Base-by-base conservation (phyloP, 2,888 invertebrate genomes). In the Limnephilus rhombicus region DNA sequence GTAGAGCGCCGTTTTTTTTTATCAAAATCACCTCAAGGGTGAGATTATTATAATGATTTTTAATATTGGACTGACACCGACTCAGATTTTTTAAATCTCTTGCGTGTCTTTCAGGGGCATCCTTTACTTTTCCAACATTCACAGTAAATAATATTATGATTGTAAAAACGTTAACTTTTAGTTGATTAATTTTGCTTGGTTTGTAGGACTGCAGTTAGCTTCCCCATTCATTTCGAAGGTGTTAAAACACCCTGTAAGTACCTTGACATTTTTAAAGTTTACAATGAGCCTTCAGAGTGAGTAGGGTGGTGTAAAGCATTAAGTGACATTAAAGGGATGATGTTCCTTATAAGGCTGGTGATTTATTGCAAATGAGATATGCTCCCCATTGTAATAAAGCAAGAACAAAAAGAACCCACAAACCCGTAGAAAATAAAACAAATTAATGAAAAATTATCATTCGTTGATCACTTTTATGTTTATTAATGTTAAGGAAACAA, bases 201-300 rank as follows among this genome's bases (percentile, higher is more conserved):
- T 68, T 24, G 68, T 24, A 68, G 68, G 24, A 7, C 1, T 68
- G 68, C 68, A 7, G 9, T 68, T 68, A 68, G 9, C 68, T 68
- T 68, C 68, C n/a, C 53, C 68, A n/a, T 68, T 24, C 1, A 68
- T 7, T 68, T 68, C n/a, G 12, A 85, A 87, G 68, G 87, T 34
- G 87, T 34, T 87, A 34, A 53, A 87, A 53, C 68, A 31, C 15
- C 89, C 53, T 81, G 83, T 83, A 90, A 29, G 31, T 90, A 80
- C 81, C 83, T 86, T 91, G 93, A 91, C 93, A 92, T 93, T 93
- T 93, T 93, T 90, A 92, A 92, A 93, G 91, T 93, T 92, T 92
- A 92, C 86, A 81, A 85, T 86, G 87, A 68, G 29, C 80, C 82
- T 29, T 37, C n/a, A 49, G 45, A 90, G 49, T 37, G 82, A 37